Base-by-base conservation (phyloP, 2,888 invertebrate species). In the Conchocele bisecta region DNA sequence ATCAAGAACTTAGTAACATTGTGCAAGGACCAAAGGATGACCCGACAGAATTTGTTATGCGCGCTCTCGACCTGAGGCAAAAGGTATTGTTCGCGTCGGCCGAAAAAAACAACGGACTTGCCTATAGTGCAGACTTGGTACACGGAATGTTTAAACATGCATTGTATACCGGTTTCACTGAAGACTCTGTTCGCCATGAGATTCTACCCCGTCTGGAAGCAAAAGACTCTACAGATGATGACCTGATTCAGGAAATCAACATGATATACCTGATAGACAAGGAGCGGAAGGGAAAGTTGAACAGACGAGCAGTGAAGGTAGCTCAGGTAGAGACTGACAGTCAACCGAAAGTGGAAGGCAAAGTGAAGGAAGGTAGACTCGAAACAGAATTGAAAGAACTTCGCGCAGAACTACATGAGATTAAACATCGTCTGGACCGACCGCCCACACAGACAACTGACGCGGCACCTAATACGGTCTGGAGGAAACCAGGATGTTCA, bases 121-220 rank as follows among this genome's bases (percentile, higher is more conserved):
- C 48, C 7, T 69, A 69, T 17, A 46, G 28, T n/a, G 15, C 4
- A 22, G 17, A 28, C 7, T 28, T 61, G 24, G 56, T 61, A 2
- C 35, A 50, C 13, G 44, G 42, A n/a, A 41, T 69, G 50, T 69
- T 69, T 20, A 37, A 22, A n/a, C 69, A 56, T 26, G 50, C 63
- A 6, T 20, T 63, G 5, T 29, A 51, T 22, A 69, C 69, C 1
- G 69, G 69, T 1, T 26, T 63, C 17, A 28, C 29, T 4, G 63
- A 63, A 22, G 44, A 42, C 15, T 33, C 33, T 0, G 48, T 69
- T 2, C 35, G 57, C 20, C 69, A 57, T 31, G 51, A 53, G 17
- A 15, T 63, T 22, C 22, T 24, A 28, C 13, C 58, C 15, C 37
- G 46, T 6, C n/a, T n/a, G 6, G 46, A 33, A 28, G 29, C 26